Evolutionary conservation across 2,888 invertebrate genomes (phyloP).

Genomic region (Heliconius cydno): DNA sequence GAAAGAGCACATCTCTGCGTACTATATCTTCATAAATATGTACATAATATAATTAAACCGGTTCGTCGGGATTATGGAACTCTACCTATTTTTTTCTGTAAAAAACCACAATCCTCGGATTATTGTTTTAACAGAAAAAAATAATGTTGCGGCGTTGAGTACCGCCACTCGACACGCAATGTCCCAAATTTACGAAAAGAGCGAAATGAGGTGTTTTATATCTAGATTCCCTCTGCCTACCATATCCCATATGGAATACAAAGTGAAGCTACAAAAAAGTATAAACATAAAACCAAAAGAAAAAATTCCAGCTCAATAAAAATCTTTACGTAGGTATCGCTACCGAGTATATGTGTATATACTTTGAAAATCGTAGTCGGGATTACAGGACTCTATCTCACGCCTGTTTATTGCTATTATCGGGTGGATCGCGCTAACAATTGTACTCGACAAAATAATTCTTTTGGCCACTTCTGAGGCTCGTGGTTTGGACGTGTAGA

Average conservation of each 20-base stretch:
- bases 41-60: too few relatives aligned
- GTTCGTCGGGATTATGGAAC: too few relatives aligned
- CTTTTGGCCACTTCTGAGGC: slow-evolving; percentile 30
- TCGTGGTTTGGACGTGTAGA: slow-evolving; percentile 14
- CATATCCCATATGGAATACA: not conserved
- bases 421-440: slow-evolving; percentile 37
- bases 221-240: not conserved
- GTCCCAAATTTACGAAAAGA: not conserved
- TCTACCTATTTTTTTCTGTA: too few relatives aligned
- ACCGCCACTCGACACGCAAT: too few relatives aligned
- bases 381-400: slow-evolving; percentile 46
- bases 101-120: too few relatives aligned
- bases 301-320: slow-evolving; percentile 35
- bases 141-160: too few relatives aligned
- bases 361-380: slow-evolving; percentile 43
- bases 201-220: not conserved
- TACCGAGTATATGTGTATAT: slow-evolving; percentile 25
- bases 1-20: too few relatives aligned
- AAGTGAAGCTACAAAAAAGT: not conserved
- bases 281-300: not conserved
- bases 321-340: not conserved
- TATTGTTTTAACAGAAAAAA: too few relatives aligned
- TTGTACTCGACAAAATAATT: slow-evolving; percentile 29
- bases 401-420: slow-evolving; percentile 52
- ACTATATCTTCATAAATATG: too few relatives aligned